phyloP scores from a whole-genome alignment of 2,797 vertebrate genomes.

The Pempheris klunzingeri region DNA sequence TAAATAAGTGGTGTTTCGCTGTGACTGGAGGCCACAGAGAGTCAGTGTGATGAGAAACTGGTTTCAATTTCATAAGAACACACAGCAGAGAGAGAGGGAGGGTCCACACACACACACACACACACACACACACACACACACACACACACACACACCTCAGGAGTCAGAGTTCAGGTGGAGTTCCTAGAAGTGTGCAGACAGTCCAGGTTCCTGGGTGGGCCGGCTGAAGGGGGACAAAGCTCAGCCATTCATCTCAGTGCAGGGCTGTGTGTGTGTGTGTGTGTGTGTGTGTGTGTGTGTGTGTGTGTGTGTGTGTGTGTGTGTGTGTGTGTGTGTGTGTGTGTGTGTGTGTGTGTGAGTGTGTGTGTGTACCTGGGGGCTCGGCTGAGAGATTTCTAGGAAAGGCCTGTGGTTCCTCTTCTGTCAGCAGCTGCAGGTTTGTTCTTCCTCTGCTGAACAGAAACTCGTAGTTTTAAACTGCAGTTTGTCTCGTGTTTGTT shows the following conservation, averaged over 20 bases:
- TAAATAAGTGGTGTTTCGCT: no score
- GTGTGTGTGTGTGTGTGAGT: conserved; percentile 34
- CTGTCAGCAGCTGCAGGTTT: not conserved
- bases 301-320: conserved; percentile 25
- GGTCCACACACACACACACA: not conserved
- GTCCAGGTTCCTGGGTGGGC: conserved; percentile 47
- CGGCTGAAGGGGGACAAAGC: conserved; percentile 20
- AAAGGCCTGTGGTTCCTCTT: conserved; percentile 7
- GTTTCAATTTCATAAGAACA: no score
- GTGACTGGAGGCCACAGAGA: no score
- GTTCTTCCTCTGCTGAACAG: not conserved
- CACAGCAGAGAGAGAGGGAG: no score
- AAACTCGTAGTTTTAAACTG: not conserved
- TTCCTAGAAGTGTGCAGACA: conserved; percentile 58
- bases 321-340: conserved; percentile 25
- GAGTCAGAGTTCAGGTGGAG: conserved; percentile 43
- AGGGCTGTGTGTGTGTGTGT: conserved; percentile 10
- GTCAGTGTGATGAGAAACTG: no score
- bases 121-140: conserved; percentile 3
- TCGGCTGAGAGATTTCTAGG: conserved; percentile 48
- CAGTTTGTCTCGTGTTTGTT: no score
- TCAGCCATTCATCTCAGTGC: conserved; percentile 34
- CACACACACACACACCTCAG: conserved; percentile 9
- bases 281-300: conserved; percentile 32
- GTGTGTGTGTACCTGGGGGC: conserved; percentile 9